Base-by-base conservation (phyloP, 2,888 invertebrate genomes). In the Venustoraphidia nigricollis region DNA sequence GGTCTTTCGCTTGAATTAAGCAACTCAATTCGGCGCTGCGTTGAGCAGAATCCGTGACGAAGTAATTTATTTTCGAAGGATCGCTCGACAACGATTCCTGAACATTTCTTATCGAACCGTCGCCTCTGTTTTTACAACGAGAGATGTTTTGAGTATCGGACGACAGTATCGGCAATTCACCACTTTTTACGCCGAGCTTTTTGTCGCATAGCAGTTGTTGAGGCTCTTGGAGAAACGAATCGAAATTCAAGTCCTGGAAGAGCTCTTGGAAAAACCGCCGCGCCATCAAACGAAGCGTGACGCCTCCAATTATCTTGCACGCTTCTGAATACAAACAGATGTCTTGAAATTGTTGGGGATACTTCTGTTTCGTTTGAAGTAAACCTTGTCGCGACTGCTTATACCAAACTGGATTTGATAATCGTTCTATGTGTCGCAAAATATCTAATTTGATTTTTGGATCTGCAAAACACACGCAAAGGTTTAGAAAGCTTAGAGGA, bases 291-390 rank as follows among this genome's bases (percentile, higher is more conserved):
- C 91, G 79, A 66, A 90, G 93, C 41, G 84, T 82, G 63, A 83
- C 84, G 47, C 79, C 76, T 1, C 86, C 79, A 48, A 95, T 70
- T 49, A 88, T 72, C 52, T 79, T 79, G 63, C 88, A 84, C 10
- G 93, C 83, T 65, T 96, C 95, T 0, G 92, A 93, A 69, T 92
- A 96, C 13, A 95, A 75, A 66, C 96, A 96, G 50, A 88, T 72
- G 62, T 91, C 90, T 67, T 88, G 79, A 67, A 86, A 86, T 52
- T 78, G 70, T 36, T 77, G 73, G 3, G 85, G 81, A 65, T 83
- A 75, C 37, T 77, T 76, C 59, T 86, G 86, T 59, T 84, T 83
- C 49, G 82, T 66, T 51, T 81, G 76, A 11, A 94, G 72, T 53
- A 95, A 70, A 13, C 83, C 80, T 60, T 89, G 83, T 56, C 88